Evolutionary conservation across 2,888 invertebrate genomes (phyloP), one percentile per base, ranked within the genome.

Genomic region (Crioceris asparagi): DNA sequence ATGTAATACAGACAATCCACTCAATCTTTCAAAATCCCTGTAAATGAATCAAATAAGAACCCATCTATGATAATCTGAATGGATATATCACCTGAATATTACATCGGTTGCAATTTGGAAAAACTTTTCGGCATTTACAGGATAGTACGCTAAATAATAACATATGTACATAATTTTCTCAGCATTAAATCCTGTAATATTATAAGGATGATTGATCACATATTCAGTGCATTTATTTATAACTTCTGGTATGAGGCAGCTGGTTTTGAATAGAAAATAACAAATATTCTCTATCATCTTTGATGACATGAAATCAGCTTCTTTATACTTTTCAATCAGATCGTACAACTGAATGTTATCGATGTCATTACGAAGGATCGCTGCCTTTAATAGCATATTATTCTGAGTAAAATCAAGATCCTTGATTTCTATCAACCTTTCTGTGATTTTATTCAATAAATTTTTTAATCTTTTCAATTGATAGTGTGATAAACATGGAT

Each of bases 21-120:
- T 68, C 57, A 76, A 60, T 31, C 67, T 59, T 35, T 71, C 65
- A 48, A 69, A 69, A 53, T 75, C 72, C 39, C 76, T 76, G 50
- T 25, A 63, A 59, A 41, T 34, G 34, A 46, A 42, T n/a, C n/a
- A 23, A 33, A 35, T 35, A 2, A 23, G 30, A 32, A 41, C 3
- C 17, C 19, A 18, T 7, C 32, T 6, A 15, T 25, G 25, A 12
- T 4, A 3, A 29, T 6, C 12, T 16, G 17, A 35, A 16, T 15
- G 4, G 6, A 3, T 25, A 6, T 6, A 25, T 25, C 25, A 25
- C 73, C 71, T 62, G 23, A 68, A 51, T 29, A 72, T 53, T 10
- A 69, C 56, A 47, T 61, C 55, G 1, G 62, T 62, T 5, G 64
- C 60, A 37, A 53, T 53, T 12, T 62, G 48, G 31, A 70, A 60